Conservation (phyloP, 2,888 invertebrate species). For the Idaea dimidiata region DNA sequence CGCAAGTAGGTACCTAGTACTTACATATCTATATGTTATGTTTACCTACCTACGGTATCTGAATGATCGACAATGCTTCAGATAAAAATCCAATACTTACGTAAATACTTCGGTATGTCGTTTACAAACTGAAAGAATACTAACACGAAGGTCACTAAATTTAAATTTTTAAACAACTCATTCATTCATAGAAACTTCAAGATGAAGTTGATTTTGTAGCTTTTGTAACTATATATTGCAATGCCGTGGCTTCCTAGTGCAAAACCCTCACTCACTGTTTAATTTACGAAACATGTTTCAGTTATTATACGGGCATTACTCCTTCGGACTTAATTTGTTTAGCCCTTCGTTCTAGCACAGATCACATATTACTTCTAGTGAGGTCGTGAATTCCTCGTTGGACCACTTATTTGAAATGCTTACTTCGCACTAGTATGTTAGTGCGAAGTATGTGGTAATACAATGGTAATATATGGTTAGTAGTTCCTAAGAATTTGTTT, state of each 20-base stretch:
- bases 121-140: too few species aligned
- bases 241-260: background rate
- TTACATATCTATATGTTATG: background rate
- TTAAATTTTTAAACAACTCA: too few species aligned
- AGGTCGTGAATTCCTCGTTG: background rate
- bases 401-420: background rate
- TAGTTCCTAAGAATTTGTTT: background rate
- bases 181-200: too few species aligned
- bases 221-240: background rate
- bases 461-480: too few species aligned
- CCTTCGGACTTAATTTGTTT: conserved; percentile 9
- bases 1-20: background rate
- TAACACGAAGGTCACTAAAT: too few species aligned
- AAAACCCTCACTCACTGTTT: conserved; percentile 16
- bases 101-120: too few species aligned
- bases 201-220: too few species aligned
- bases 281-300: conserved; percentile 29
- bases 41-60: background rate
- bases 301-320: conserved; percentile 21
- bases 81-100: background rate
- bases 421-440: background rate
- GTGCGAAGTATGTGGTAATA: background rate
- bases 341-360: background rate
- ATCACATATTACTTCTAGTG: too few species aligned
- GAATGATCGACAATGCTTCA: background rate